Conservation (phyloP, 2,888 invertebrate species). For the Diabrotica balteata region DNA sequence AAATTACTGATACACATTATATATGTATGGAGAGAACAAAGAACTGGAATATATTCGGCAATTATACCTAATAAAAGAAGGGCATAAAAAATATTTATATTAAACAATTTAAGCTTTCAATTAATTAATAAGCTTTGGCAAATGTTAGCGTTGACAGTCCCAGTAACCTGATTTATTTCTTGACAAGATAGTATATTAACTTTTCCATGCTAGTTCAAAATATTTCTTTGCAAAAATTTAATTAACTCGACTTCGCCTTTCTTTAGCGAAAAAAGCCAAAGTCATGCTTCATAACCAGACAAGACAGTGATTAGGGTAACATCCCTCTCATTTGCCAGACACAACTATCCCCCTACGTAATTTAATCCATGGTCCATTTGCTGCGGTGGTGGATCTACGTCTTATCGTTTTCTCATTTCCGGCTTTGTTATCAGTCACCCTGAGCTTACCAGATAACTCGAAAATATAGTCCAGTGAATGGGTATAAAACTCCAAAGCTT, state of each 20-base stretch:
- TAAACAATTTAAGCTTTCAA: too few relatives aligned
- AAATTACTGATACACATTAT: too few relatives aligned
- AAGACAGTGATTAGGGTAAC: constrained; percentile 24
- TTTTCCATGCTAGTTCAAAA: too few relatives aligned
- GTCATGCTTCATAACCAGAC: constrained; percentile 10
- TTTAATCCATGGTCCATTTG: constrained; percentile 48
- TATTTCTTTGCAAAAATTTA: neutral
- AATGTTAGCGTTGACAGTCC: too few relatives aligned
- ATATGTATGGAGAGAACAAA: too few relatives aligned
- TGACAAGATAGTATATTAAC: too few relatives aligned
- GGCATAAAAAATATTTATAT: too few relatives aligned
- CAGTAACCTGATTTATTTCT: too few relatives aligned
- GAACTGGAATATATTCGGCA: too few relatives aligned
- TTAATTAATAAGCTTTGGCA: too few relatives aligned
- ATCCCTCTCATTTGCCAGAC: constrained; percentile 21
- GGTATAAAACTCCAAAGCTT: neutral
- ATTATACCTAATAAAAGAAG: too few relatives aligned
- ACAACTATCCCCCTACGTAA: constrained; percentile 33
- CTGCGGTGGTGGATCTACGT: constrained; percentile 38
- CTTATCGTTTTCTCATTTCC: constrained; percentile 50
- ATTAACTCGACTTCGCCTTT: constrained; percentile 7
- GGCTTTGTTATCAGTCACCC: constrained; percentile 44
- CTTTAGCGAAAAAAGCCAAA: constrained; percentile 9
- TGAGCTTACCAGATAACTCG: constrained; percentile 24
- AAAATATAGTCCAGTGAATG: constrained; percentile 1